Evolutionary conservation across 2,888 invertebrate species (phyloP), one percentile per base, ranked within the genome.

Genomic region (Trichacis sp.): DNA sequence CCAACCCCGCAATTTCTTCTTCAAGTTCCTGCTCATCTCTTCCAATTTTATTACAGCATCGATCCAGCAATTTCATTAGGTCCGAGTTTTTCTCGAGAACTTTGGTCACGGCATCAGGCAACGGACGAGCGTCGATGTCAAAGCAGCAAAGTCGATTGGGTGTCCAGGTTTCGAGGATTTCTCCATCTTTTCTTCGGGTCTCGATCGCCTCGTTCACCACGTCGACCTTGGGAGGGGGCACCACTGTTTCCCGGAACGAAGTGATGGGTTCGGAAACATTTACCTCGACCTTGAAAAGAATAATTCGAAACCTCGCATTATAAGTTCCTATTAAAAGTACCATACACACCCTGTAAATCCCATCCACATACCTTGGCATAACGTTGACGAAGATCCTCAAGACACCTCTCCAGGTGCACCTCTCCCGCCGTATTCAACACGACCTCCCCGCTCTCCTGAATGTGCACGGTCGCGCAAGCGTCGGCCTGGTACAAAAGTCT

Each of bases 381-480:
- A 70, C 90, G 89, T 60, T 86, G 87, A 88, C 89, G 91, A 52
- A 99, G 87, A 86, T 99, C 99, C 79, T 95, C 94, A 3, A 99
- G 86, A 85, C 99, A 99, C 78, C 97, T 91, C 80, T 98, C 95
- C 52, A 99, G 88, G 85, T 99, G 99, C 1, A 99, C 94, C 86
- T 99, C 97, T 0, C 99, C 99, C 1, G 98, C 94, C 0, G 98
- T 97, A 1, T 95, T 90, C 24, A 99, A 87, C 1, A 99, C 95
- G 79, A 96, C 93, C 81, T 99, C 98, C 0, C 99, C 99, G 0
- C 93, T 95, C 78, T 97, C 95, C 84, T 97, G 95, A 12, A 98
- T 88, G 0, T 93, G 86, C 1, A 96, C 93, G 83, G 94, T 90
- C 0, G 97, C 97, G 84, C 97, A 96, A 0, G 97, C 95, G 85